Percentiles rank a stretch among this genome's conserved stretches.
Conservation (phyloP, 2,113 vertebrate species). For the Tragelaphus strepsiceros region DNA sequence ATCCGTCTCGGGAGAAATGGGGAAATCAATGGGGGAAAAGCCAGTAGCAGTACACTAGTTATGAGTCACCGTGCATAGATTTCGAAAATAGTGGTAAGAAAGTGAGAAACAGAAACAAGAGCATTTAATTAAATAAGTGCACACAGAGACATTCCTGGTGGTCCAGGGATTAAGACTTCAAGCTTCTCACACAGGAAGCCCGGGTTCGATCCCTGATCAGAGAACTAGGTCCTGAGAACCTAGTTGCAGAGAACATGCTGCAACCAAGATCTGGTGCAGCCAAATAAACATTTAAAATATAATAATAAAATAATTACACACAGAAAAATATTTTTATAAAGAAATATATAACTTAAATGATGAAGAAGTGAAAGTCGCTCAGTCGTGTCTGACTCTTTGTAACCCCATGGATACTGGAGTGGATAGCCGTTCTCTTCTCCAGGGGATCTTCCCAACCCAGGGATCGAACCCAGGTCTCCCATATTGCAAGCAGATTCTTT, state of each 20-base stretch:
- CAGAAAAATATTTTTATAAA: background rate
- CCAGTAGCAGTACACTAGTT: background rate
- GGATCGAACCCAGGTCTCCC: background rate
- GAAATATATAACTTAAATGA: background rate
- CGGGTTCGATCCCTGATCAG: background rate
- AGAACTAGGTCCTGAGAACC: background rate
- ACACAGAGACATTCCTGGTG: background rate
- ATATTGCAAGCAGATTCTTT: background rate
- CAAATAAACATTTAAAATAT: background rate
- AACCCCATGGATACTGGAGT: background rate
- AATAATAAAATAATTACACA: background rate
- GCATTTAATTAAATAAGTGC: background rate
- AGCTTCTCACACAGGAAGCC: background rate
- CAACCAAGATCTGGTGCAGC: background rate
- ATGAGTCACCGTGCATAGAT: too few species aligned
- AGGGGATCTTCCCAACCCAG: background rate
- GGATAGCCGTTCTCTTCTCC: background rate
- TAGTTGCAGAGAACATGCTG: background rate
- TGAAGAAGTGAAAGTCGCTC: background rate
- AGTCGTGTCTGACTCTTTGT: background rate
- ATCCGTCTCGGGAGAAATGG: background rate
- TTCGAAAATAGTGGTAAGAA: background rate
- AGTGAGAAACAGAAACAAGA: background rate
- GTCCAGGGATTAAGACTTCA: background rate
- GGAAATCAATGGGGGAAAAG: background rate